Evolutionary conservation across 2,113 vertebrate species (phyloP).

Genomic region (Chrysemys picta): DNA sequence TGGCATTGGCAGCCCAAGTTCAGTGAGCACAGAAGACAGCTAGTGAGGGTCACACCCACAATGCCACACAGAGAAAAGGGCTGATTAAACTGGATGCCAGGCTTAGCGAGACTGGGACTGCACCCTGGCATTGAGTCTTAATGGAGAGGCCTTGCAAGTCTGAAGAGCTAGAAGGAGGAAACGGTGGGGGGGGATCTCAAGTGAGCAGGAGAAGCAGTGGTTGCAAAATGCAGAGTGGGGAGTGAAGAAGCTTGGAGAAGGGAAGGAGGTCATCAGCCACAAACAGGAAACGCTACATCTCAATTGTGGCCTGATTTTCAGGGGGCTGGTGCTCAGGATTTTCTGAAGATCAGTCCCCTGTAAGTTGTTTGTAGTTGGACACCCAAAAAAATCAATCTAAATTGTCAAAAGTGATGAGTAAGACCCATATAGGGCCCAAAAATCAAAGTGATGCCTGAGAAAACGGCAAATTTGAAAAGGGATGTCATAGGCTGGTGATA

Average conservation of each 20-base stretch:
- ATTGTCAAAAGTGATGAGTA: too few species aligned
- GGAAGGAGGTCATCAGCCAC: neutral
- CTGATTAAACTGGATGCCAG: neutral
- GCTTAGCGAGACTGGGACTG: neutral
- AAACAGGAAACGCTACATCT: neutral
- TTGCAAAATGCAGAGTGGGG: neutral
- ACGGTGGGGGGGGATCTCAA: neutral
- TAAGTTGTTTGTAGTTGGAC: neutral
- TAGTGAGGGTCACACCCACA: neutral
- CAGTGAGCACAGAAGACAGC: accelerated
- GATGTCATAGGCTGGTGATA: neutral
- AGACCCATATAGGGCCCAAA: neutral
- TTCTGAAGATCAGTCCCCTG: neutral
- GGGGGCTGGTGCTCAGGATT: neutral
- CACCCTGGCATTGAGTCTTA: neutral
- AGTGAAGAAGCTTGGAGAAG: neutral
- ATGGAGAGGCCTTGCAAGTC: neutral
- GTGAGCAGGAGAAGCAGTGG: neutral
- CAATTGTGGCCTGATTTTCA: neutral
- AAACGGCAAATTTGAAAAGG: neutral
- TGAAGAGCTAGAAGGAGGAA: neutral
- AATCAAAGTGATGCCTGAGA: neutral
- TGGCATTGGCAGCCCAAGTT: neutral
- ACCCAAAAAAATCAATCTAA: neutral
- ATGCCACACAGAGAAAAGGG: neutral